Evolutionary conservation across 2,113 vertebrate species (phyloP).

Genomic region (Elephas maximus): DNA sequence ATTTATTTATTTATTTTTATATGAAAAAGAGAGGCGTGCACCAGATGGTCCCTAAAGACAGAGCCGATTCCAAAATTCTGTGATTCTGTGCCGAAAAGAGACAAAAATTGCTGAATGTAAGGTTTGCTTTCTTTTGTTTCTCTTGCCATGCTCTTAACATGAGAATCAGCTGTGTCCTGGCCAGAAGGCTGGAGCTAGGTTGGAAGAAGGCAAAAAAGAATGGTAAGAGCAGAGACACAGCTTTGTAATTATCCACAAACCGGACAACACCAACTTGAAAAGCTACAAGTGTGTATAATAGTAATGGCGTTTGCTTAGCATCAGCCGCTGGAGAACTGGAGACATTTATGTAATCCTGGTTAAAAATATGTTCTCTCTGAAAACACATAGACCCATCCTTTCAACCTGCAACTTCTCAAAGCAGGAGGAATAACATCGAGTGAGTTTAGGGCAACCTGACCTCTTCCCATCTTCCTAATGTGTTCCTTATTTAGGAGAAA

Average conservation of each 20-base stretch:
- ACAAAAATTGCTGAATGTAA: conserved; percentile 75
- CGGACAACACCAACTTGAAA: not conserved
- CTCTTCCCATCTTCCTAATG: not conserved
- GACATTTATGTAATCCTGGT: not conserved
- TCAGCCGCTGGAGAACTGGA: not conserved
- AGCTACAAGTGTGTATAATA: not conserved
- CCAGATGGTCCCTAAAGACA: conserved; percentile 78
- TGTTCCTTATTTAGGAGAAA: conserved; percentile 1
- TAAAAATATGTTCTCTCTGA: conserved; percentile 33
- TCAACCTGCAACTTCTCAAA: not conserved
- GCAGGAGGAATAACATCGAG: not conserved
- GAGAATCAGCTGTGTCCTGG: conserved; percentile 45
- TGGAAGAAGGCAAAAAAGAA: not conserved
- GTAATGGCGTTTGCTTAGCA: not conserved
- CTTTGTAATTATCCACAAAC: not conserved
- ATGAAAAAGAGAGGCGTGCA: conserved; percentile 62
- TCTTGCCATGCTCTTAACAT: conserved; percentile 57
- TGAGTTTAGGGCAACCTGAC: not conserved
- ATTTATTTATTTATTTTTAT: not conserved
- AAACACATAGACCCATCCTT: not conserved
- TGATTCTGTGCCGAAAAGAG: conserved; percentile 65
- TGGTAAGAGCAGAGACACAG: not conserved
- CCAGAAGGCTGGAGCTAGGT: not conserved
- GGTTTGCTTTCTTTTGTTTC: conserved; percentile 72
- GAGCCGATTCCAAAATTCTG: conserved; percentile 63